Percentiles rank a stretch among this genome's conserved stretches.
phyloP scores from a whole-genome alignment of 2,797 vertebrate genomes.

The Poecilia picta region DNA sequence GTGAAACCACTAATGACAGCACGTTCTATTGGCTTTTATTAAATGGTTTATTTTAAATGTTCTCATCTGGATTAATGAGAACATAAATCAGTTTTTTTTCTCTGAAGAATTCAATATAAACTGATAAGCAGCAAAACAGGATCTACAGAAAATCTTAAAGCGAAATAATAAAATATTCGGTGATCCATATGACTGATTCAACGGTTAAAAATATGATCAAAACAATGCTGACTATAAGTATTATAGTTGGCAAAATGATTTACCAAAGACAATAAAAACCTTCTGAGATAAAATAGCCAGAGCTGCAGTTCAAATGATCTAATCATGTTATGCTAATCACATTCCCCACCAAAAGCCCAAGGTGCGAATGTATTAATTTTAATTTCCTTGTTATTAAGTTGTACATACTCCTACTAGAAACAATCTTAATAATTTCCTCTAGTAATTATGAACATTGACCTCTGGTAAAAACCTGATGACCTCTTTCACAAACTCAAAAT shows the following conservation, averaged over 20 bases:
- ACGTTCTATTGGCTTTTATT: not conserved
- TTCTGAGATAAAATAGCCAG: constrained; percentile 35
- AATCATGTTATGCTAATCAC: constrained; percentile 49
- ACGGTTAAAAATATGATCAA: not conserved
- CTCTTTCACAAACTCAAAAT: constrained; percentile 22
- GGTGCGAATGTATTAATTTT: constrained; percentile 32
- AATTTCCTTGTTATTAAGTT: constrained; percentile 18
- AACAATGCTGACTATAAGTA: constrained; percentile 2
- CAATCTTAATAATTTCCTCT: constrained; percentile 16
- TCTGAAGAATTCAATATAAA: not conserved
- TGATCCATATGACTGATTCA: not conserved
- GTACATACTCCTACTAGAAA: constrained; percentile 12
- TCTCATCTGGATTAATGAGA: not conserved
- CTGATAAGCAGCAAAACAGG: not conserved
- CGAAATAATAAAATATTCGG: not conserved
- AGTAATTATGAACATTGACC: constrained; percentile 4
- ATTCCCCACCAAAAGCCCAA: constrained; percentile 14
- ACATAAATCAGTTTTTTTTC: not conserved
- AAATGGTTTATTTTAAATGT: not conserved
- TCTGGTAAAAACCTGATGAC: constrained; percentile 2
- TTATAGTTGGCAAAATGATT: not conserved
- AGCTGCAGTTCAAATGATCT: constrained; percentile 39
- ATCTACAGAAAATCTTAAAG: constrained; percentile 2
- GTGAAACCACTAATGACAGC: not conserved
- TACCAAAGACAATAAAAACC: constrained; percentile 41